These are phyloP conservation scores for Gymnocypris eckloni DNA, from an alignment of 2,797 vertebrate species.

Conservation along the genomic window DNA sequence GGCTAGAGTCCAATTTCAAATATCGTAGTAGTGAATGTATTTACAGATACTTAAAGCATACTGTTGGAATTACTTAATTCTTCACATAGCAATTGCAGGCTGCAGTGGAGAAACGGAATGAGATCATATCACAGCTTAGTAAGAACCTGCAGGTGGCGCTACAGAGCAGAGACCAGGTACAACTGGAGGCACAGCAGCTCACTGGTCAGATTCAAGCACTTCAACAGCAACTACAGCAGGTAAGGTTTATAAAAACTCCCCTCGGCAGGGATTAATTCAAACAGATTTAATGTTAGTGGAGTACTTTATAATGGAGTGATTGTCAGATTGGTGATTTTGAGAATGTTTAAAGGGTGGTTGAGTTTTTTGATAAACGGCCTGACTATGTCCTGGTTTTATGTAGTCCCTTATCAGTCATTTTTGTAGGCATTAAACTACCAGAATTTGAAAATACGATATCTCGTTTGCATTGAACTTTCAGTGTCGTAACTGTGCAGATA, in stretches of 20 bases:
- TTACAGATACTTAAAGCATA: not conserved
- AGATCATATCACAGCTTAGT: constrained; percentile 81
- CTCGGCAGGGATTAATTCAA: not conserved
- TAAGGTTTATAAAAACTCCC: constrained; percentile 60
- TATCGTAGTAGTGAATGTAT: not conserved
- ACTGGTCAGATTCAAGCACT: constrained; percentile 79
- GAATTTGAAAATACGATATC: too few species aligned
- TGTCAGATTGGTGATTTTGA: not conserved
- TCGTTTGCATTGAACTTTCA: too few species aligned
- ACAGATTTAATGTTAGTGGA: not conserved
- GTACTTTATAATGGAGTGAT: not conserved
- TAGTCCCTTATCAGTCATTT: too few species aligned
- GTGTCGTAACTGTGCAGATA: too few species aligned
- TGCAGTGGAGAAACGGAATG: constrained; percentile 83
- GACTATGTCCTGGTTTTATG: too few species aligned
- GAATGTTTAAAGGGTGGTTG: not conserved
- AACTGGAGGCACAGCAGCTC: constrained; percentile 77
- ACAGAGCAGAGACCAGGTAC: constrained; percentile 78
- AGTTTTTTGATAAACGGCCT: too few species aligned
- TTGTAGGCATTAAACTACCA: too few species aligned
- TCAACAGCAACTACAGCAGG: constrained; percentile 85
- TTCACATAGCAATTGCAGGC: constrained; percentile 76
- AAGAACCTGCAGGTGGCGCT: constrained; percentile 80
- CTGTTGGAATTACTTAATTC: not conserved
- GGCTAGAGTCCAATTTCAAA: not conserved